Conservation (phyloP, 2,113 vertebrate genomes). For the Crotalus horridus region DNA sequence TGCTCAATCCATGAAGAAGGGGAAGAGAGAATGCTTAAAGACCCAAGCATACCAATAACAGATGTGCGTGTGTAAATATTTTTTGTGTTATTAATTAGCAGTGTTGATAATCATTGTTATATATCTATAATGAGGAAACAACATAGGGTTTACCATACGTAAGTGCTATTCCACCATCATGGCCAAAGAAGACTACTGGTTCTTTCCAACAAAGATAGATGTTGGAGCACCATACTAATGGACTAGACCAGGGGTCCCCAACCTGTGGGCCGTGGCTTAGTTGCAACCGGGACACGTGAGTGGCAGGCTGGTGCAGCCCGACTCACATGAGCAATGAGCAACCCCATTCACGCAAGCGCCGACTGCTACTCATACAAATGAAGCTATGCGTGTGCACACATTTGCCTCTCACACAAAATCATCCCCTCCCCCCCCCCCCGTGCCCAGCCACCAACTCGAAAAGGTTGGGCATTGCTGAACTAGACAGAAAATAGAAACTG, state of each 20-base stretch:
- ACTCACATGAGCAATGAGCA: too few species aligned
- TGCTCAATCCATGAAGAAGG: not conserved
- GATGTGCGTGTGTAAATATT: not conserved
- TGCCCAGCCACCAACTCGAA: rapidly evolving
- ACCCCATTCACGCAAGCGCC: too few species aligned
- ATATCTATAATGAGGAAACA: not conserved
- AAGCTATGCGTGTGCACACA: not conserved
- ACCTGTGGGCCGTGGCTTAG: not conserved
- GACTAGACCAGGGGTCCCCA: not conserved
- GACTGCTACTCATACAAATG: not conserved
- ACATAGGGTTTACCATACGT: not conserved
- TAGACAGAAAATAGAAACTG: not conserved
- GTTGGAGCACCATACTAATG: not conserved
- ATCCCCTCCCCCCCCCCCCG: not conserved
- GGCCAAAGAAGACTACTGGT: not conserved
- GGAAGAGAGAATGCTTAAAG: not conserved
- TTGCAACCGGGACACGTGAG: rapidly evolving
- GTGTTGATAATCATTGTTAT: not conserved
- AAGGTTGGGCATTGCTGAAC: not conserved
- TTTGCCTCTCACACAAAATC: not conserved
- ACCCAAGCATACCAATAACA: not conserved
- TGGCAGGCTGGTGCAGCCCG: not conserved
- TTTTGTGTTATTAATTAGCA: not conserved
- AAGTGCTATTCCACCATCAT: not conserved
- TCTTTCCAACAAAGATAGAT: not conserved